Conservation (phyloP, 2,113 vertebrate species). For the Lycaon pictus region DNA sequence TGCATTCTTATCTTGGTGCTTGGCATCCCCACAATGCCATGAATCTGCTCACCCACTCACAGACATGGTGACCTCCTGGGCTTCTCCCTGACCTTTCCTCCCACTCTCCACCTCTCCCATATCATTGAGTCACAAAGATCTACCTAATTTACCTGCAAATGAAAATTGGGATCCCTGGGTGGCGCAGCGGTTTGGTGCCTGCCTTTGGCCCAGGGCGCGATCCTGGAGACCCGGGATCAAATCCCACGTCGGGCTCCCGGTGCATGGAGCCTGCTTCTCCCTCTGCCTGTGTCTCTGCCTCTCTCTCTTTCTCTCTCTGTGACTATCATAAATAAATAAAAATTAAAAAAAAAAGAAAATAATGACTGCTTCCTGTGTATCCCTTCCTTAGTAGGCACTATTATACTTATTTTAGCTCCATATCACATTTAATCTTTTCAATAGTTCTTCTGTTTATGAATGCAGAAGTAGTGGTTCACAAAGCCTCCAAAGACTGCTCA, state of each 20-base stretch:
- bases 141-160: neutral
- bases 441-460: neutral
- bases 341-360: too few relatives aligned
- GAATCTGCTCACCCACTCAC: neutral
- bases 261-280: too few relatives aligned
- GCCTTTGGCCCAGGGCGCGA: too few relatives aligned
- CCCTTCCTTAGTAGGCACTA: neutral
- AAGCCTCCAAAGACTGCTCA: neutral
- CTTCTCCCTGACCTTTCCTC: neutral
- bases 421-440: neutral
- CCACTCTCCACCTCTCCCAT: accelerated
- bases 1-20: neutral
- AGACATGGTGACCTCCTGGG: neutral
- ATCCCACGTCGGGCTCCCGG: too few relatives aligned
- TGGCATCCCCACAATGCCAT: neutral
- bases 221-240: too few relatives aligned
- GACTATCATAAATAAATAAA: too few relatives aligned
- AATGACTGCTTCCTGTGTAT: neutral
- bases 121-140: neutral
- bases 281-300: too few relatives aligned
- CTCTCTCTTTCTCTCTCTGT: too few relatives aligned
- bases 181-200: too few relatives aligned
- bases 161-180: too few relatives aligned
- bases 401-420: neutral
- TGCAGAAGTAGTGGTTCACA: neutral